phyloP scores from a whole-genome alignment of 2,113 vertebrate species.

The Channa argus region DNA sequence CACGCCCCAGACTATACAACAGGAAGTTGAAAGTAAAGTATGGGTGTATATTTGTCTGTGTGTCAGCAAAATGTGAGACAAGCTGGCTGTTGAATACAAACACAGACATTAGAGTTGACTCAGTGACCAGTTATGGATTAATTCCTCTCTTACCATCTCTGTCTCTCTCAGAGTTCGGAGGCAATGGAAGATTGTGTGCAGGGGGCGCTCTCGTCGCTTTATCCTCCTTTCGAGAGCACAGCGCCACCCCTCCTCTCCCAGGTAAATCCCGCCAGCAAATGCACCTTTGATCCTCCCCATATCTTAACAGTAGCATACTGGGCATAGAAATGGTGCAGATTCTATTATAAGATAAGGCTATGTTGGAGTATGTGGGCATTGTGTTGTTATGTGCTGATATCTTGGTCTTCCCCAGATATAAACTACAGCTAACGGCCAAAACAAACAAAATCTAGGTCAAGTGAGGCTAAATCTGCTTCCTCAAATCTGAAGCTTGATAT shows the following conservation, averaged over 20 bases:
- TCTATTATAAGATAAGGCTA: constrained; percentile 37
- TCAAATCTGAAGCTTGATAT: not conserved
- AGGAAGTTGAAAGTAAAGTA: constrained; percentile 72
- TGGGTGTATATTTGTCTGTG: constrained; percentile 36
- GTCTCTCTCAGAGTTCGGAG: constrained; percentile 86
- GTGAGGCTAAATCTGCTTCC: constrained; percentile 23
- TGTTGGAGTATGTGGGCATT: not conserved
- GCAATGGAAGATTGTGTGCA: constrained; percentile 96
- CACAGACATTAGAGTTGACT: constrained; percentile 55
- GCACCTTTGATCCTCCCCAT: not conserved
- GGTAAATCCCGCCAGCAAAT: constrained; percentile 57
- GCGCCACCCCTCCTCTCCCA: constrained; percentile 92
- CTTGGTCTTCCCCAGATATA: constrained; percentile 11
- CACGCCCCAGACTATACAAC: constrained; percentile 72
- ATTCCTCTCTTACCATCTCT: constrained; percentile 41
- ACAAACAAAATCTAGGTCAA: constrained; percentile 36
- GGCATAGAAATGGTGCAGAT: constrained; percentile 25
- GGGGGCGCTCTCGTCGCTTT: constrained; percentile 91
- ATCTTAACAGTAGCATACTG: constrained; percentile 7
- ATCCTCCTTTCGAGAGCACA: constrained; percentile 93
- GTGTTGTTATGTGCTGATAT: constrained; percentile 18
- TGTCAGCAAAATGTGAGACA: constrained; percentile 53
- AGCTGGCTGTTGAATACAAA: constrained; percentile 61
- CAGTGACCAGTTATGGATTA: constrained; percentile 48
- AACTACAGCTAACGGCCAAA: constrained; percentile 34